These are phyloP conservation scores for Lophura nycthemera DNA, from an alignment of 2,113 vertebrate genomes.

Conservation along the genomic window DNA sequence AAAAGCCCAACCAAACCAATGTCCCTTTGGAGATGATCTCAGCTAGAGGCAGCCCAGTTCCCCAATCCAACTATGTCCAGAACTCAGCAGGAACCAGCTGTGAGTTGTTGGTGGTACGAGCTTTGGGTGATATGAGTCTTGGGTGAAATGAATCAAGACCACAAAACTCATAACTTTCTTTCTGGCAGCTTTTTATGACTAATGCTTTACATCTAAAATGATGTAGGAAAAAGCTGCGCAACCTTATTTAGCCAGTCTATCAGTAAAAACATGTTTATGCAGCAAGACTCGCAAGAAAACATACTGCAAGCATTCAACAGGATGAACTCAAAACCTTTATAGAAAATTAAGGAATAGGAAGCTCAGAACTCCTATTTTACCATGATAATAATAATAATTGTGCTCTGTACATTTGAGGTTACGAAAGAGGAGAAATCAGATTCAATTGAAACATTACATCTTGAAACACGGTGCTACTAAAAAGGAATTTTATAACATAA, in stretches of 20 bases:
- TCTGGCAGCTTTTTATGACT: background rate
- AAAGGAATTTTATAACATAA: constrained; percentile 53
- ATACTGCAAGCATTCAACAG: background rate
- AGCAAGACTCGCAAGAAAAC: background rate
- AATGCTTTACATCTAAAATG: background rate
- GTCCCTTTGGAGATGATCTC: background rate
- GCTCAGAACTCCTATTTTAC: background rate
- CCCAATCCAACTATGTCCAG: background rate
- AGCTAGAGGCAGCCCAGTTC: background rate
- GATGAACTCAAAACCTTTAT: background rate
- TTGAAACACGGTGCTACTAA: constrained; percentile 51
- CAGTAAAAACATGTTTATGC: background rate
- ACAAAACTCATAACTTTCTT: background rate
- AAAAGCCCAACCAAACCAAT: background rate
- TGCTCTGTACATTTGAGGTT: background rate
- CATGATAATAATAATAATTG: background rate
- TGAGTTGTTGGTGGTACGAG: background rate
- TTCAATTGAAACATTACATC: background rate
- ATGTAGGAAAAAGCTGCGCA: background rate
- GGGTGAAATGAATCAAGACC: background rate
- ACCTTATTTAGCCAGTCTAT: background rate
- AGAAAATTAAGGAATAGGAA: background rate
- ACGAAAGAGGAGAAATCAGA: constrained; percentile 6
- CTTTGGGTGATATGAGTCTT: background rate
- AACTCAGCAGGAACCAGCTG: background rate